phyloP scores from a whole-genome alignment of 2,113 vertebrate genomes.

The Bujurquina vittata region DNA sequence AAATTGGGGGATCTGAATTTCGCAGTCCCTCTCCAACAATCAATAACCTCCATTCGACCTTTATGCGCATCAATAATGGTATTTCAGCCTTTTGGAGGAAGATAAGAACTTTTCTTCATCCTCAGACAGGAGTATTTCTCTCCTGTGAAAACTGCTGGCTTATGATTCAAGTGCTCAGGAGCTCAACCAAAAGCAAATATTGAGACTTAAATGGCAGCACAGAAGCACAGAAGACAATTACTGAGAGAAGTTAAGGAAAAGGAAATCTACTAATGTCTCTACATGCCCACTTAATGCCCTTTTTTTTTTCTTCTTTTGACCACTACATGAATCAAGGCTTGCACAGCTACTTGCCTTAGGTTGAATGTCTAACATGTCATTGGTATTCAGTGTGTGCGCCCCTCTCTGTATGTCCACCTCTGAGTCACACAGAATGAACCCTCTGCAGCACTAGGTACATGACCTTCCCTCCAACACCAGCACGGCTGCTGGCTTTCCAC shows the following conservation, averaged over 20 bases:
- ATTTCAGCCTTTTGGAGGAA: constrained; percentile 65
- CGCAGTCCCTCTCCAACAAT: constrained; percentile 45
- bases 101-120: constrained; percentile 58
- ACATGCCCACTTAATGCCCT: background rate
- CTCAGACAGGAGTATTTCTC: constrained; percentile 49
- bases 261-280: background rate
- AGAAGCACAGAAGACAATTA: constrained; percentile 17
- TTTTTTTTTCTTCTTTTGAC: constrained; percentile 17
- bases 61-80: constrained; percentile 70
- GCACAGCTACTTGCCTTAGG: constrained; percentile 9
- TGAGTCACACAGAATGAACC: constrained; percentile 67
- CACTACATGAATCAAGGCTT: constrained; percentile 12
- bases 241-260: constrained; percentile 2
- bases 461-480: constrained; percentile 68
- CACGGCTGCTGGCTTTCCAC: constrained; percentile 51
- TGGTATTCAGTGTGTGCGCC: constrained; percentile 51
- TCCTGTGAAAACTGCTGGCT: constrained; percentile 55
- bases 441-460: constrained; percentile 47
- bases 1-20: constrained; percentile 49
- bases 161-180: constrained; percentile 40
- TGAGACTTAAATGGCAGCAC: constrained; percentile 29
- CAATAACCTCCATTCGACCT: constrained; percentile 73
- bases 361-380: constrained; percentile 46
- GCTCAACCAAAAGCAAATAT: constrained; percentile 55
- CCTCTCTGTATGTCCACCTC: constrained; percentile 45